Conservation (phyloP, 2,113 vertebrate species). For the Hystrix cristata region DNA sequence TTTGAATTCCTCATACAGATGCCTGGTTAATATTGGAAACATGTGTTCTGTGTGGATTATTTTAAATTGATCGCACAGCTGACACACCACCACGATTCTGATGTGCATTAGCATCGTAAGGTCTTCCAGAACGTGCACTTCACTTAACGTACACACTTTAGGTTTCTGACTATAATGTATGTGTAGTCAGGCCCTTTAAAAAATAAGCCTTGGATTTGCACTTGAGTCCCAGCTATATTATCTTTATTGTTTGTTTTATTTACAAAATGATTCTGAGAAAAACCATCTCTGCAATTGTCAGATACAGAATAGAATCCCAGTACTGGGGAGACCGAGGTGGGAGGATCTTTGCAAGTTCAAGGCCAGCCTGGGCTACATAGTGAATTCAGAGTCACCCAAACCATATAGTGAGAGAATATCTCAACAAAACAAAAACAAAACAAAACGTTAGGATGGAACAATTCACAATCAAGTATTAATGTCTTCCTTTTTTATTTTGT, state of each 20-base stretch:
- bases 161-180: neutral
- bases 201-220: neutral
- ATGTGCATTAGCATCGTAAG: neutral
- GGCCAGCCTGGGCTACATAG: neutral
- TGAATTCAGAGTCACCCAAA: neutral
- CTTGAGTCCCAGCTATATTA: neutral
- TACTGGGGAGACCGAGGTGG: neutral
- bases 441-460: neutral
- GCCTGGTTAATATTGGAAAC: neutral
- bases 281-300: neutral
- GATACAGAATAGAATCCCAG: neutral
- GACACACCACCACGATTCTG: neutral
- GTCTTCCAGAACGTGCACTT: neutral
- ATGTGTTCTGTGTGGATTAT: neutral
- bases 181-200: neutral
- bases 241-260: neutral
- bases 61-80: neutral
- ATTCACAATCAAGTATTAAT: neutral
- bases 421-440: neutral
- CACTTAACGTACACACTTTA: neutral
- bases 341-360: neutral
- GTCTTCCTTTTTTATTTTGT: neutral
- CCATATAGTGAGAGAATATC: neutral
- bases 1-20: neutral
- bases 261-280: slow-evolving; percentile 6